phyloP scores from a whole-genome alignment of 2,888 invertebrate genomes.

The Melanostoma scalare region DNA sequence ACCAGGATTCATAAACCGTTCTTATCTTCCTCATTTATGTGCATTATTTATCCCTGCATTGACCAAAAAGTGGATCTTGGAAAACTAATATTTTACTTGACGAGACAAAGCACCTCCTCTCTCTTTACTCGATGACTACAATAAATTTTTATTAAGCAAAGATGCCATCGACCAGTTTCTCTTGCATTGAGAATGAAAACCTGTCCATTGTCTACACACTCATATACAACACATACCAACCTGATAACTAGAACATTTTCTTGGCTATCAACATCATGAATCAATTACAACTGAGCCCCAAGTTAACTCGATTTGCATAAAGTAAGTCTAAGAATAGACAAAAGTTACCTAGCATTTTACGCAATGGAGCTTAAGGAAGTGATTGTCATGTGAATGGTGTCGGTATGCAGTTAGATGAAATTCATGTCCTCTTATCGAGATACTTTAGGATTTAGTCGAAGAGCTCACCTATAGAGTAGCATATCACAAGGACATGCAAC shows the following conservation, averaged over 20 bases:
- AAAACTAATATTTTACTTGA: background rate
- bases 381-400: slow-evolving; percentile 45
- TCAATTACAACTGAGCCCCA: slow-evolving; percentile 61
- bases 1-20: slow-evolving; percentile 14
- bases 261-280: slow-evolving; percentile 57
- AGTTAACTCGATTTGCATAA: slow-evolving; percentile 62
- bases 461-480: background rate
- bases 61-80: slow-evolving; percentile 18
- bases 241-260: slow-evolving; percentile 32
- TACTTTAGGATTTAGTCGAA: slow-evolving; percentile 3
- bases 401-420: slow-evolving; percentile 34
- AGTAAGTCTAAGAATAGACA: slow-evolving; percentile 25
- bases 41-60: slow-evolving; percentile 16
- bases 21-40: slow-evolving; percentile 8
- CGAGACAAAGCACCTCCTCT: background rate
- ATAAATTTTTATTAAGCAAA: slow-evolving; percentile 39
- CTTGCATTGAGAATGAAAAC: background rate
- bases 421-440: slow-evolving; percentile 30
- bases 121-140: slow-evolving; percentile 46
- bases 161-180: background rate
- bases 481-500: too few species aligned
- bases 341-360: slow-evolving; percentile 27
- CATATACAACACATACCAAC: background rate
- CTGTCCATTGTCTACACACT: background rate
- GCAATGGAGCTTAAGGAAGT: slow-evolving; percentile 51